Percentiles rank a stretch among this genome's conserved stretches.
Conservation (phyloP, 1,140 invertebrate genomes). For the Drosophila saltans region DNA sequence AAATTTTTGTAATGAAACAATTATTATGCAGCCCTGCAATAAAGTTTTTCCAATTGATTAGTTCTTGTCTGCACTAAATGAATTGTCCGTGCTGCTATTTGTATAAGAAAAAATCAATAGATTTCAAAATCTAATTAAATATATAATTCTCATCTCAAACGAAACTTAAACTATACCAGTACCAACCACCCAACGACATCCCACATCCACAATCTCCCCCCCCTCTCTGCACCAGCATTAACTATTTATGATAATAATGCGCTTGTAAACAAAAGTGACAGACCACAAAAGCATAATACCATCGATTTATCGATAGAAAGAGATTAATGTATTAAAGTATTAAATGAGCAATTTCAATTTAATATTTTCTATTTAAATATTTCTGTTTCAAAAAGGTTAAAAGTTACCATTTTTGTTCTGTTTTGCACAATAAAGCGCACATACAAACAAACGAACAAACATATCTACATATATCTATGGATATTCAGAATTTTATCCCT, state of each 20-base stretch:
- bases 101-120: no score
- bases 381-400: neutral
- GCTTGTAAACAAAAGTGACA: neutral
- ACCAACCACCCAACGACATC: no score
- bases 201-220: no score
- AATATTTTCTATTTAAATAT: neutral
- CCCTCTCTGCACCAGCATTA: neutral
- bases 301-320: neutral
- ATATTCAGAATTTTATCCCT: neutral
- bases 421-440: neutral
- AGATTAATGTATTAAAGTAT: constrained; percentile 2
- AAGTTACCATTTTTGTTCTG: neutral
- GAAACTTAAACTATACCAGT: no score
- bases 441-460: neutral
- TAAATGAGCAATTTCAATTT: neutral
- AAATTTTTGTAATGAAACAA: no score
- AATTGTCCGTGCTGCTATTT: no score
- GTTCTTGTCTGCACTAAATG: no score
- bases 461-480: neutral
- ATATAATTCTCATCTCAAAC: no score
- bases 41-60: no score
- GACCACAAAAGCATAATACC: neutral
- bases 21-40: no score
- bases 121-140: no score
- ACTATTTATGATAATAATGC: constrained; percentile 5